phyloP scores from a whole-genome alignment of 2,888 invertebrate genomes.

The Chloromyia formosa region DNA sequence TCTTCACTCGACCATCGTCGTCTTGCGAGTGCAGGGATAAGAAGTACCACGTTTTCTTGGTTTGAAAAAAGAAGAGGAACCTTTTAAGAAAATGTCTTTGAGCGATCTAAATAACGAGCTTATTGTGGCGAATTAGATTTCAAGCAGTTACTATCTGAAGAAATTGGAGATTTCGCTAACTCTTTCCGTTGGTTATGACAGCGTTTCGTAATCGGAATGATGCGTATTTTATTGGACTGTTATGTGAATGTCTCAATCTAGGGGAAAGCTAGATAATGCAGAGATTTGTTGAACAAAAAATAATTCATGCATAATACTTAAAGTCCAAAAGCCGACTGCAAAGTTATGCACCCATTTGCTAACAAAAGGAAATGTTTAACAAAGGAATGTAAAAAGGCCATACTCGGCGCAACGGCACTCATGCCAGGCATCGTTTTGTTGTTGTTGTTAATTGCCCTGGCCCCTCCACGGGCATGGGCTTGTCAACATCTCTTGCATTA shows the following conservation, averaged over 20 bases:
- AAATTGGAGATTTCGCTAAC: conserved; percentile 30
- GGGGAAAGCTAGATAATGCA: too few relatives aligned
- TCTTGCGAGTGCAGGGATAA: neutral
- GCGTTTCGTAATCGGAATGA: neutral
- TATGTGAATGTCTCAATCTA: neutral
- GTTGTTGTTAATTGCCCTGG: too few relatives aligned
- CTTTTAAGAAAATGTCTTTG: conserved; percentile 37
- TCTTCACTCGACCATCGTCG: neutral
- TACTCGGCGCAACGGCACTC: too few relatives aligned
- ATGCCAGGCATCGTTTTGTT: too few relatives aligned
- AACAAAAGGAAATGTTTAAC: too few relatives aligned
- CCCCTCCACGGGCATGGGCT: too few relatives aligned
- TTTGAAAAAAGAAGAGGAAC: conserved; percentile 9
- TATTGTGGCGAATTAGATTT: conserved; percentile 37
- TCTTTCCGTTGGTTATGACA: neutral
- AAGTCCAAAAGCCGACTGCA: too few relatives aligned
- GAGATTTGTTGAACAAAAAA: too few relatives aligned
- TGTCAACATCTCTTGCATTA: too few relatives aligned
- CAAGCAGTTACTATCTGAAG: conserved; percentile 19
- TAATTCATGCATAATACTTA: too few relatives aligned
- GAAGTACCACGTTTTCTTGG: conserved; percentile 1
- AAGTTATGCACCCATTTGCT: too few relatives aligned
- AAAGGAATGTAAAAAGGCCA: too few relatives aligned
- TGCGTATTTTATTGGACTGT: neutral
- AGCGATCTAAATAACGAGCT: conserved; percentile 40